Conservation (phyloP, 2,113 vertebrate species). For the Ptyas mucosa region DNA sequence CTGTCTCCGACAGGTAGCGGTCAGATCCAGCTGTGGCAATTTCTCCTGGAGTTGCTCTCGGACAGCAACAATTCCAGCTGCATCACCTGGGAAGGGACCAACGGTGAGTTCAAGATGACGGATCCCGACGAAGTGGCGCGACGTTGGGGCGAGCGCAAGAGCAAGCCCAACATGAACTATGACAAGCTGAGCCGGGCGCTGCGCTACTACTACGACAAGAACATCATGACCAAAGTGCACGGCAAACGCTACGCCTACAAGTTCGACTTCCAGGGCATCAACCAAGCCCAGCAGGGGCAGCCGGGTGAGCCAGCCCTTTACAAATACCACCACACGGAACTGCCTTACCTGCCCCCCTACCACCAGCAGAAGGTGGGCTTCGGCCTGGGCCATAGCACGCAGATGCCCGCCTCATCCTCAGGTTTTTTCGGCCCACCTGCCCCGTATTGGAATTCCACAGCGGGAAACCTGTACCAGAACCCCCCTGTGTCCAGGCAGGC, state of each 20-base stretch:
- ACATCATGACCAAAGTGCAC: conserved; percentile 81
- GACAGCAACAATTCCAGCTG: conserved; percentile 74
- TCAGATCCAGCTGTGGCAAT: conserved; percentile 85
- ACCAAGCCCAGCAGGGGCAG: conserved; percentile 70
- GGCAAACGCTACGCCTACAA: conserved; percentile 77
- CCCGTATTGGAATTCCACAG: conserved; percentile 71
- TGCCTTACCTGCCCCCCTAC: conserved; percentile 62
- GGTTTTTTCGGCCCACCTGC: conserved; percentile 65
- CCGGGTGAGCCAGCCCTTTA: conserved; percentile 52
- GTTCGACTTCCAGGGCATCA: conserved; percentile 78
- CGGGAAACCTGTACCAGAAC: conserved; percentile 67
- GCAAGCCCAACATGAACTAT: conserved; percentile 82
- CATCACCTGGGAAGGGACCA: conserved; percentile 81
- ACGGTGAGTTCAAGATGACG: conserved; percentile 85
- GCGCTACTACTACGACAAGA: conserved; percentile 80
- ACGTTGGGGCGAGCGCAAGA: conserved; percentile 82
- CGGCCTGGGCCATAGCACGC: conserved; percentile 57
- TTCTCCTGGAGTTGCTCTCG: conserved; percentile 79
- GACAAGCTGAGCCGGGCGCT: conserved; percentile 75
- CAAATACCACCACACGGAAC: conserved; percentile 68
- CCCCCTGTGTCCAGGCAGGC: conserved; percentile 69
- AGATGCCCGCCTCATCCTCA: conserved; percentile 66
- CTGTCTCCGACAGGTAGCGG: conserved; percentile 68
- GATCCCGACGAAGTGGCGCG: conserved; percentile 84
- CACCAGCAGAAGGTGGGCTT: conserved; percentile 77